Conservation (phyloP, 2,797 vertebrate species). For the Enteromius fasciolatus region DNA sequence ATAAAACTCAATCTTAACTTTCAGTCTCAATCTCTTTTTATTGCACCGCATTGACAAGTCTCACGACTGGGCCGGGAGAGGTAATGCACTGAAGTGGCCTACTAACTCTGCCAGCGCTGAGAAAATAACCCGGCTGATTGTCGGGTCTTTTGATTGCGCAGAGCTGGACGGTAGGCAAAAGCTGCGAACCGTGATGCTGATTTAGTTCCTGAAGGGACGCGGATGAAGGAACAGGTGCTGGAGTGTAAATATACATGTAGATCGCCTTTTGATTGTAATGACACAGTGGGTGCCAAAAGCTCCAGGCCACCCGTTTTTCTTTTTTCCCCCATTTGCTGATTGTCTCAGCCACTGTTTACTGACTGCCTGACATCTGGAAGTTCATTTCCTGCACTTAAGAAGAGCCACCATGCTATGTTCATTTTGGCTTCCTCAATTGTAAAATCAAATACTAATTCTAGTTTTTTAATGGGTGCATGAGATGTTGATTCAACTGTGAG, state of each 20-base stretch:
- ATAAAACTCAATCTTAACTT: constrained; percentile 55
- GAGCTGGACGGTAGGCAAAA: constrained; percentile 34
- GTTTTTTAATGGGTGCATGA: neutral
- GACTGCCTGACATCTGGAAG: constrained; percentile 19
- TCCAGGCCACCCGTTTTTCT: constrained; percentile 35
- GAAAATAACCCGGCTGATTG: constrained; percentile 48
- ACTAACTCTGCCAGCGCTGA: constrained; percentile 36
- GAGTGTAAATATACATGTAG: constrained; percentile 60
- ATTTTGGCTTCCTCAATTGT: neutral
- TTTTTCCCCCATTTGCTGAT: constrained; percentile 46
- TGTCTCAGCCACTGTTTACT: constrained; percentile 49
- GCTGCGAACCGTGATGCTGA: constrained; percentile 44
- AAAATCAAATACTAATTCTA: constrained; percentile 1
- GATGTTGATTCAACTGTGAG: neutral
- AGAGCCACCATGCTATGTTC: neutral
- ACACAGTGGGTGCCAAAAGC: constrained; percentile 44
- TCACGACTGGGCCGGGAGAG: constrained; percentile 43
- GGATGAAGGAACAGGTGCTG: constrained; percentile 53
- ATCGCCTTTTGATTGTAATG: constrained; percentile 61
- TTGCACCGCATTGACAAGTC: constrained; percentile 40
- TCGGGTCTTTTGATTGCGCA: constrained; percentile 47
- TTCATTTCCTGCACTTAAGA: constrained; percentile 24
- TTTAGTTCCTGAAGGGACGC: constrained; percentile 59
- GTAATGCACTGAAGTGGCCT: constrained; percentile 49
- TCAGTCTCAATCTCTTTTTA: constrained; percentile 58